These are phyloP conservation scores for Hypanus sabinus DNA, from an alignment of 2,113 vertebrate species.

Conservation along the genomic window DNA sequence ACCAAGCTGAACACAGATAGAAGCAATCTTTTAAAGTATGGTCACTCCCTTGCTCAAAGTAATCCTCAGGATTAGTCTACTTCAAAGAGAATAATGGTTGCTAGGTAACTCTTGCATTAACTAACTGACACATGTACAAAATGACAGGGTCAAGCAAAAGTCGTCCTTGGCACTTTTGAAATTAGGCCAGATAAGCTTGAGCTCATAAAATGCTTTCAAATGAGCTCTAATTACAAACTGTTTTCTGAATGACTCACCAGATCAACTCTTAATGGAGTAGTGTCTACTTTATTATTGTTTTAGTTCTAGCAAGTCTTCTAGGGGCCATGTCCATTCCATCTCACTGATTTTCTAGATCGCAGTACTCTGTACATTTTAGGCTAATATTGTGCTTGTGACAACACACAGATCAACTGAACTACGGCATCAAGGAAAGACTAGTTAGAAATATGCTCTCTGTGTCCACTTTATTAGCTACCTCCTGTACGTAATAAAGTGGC, in stretches of 20 bases:
- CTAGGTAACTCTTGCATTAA: slow-evolving; percentile 30
- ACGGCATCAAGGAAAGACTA: not conserved
- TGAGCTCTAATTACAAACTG: not conserved
- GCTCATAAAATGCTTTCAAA: not conserved
- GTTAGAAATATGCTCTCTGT: not conserved
- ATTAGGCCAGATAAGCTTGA: not conserved
- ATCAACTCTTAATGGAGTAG: not conserved
- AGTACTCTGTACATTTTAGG: not conserved
- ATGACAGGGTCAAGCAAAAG: slow-evolving; percentile 1
- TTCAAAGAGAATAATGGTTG: slow-evolving; percentile 34
- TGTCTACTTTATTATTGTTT: not conserved
- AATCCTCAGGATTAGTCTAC: slow-evolving; percentile 31
- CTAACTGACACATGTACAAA: not conserved
- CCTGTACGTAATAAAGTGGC: too few species aligned
- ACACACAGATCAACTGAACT: not conserved
- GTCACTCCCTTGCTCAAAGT: not conserved
- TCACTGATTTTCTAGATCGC: not conserved
- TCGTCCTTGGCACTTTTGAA: not conserved
- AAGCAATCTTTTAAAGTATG: not conserved
- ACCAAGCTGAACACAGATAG: not conserved
- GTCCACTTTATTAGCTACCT: too few species aligned
- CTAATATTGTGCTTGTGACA: not conserved
- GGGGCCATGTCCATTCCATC: not conserved
- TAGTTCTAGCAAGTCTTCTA: not conserved
- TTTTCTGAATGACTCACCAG: not conserved